Base-by-base conservation (phyloP, 2,888 invertebrate genomes). In the Hirtodrosophila trivittata region DNA sequence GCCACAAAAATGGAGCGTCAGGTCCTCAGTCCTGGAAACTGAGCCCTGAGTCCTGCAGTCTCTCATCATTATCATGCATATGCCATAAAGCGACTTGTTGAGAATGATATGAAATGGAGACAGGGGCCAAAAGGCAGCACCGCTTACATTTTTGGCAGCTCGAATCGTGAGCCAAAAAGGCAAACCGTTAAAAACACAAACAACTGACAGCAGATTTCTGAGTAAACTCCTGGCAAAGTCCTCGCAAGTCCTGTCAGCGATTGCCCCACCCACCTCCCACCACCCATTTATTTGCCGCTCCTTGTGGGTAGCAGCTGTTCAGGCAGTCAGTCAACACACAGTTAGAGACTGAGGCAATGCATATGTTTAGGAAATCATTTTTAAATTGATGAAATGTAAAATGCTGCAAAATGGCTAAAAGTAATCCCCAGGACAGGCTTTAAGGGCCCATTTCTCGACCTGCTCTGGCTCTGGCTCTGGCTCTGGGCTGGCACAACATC, bases 21-120 rank as follows among this genome's bases (percentile, higher is more conserved):
- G 51, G n/a, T 49, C 26, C 59, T 54, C 35, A 26, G 43, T 64
- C 64, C 65, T 49, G 41, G 3, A 21, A 38, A 21, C n/a, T n/a
- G n/a, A n/a, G n/a, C n/a, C n/a, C n/a, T n/a, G n/a, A n/a, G n/a
- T n/a, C n/a, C n/a, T n/a, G n/a, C 28, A 50, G 50, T 30, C 47
- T 35, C 67, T 55, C 82, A 69, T 81, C 87, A 83, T 86, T 83
- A 86, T 77, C 87, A 83, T 84, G 82, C 87, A 85, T 84, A 85
- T 81, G 68, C 83, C 86, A 83, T 87, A 87, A 86, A 75, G 80
- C 83, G 86, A 87, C 83, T 87, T 85, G 86, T 85, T 85, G 87
- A 83, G 75, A 68, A 66, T 33, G 66, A 26, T 59, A 45, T 45
- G 12, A 47, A 28, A 43, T 10, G 32, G 59, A n/a, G 32, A 21